Evolutionary conservation across 2,797 vertebrate species (phyloP).

Genomic region (Manis pentadactyla): DNA sequence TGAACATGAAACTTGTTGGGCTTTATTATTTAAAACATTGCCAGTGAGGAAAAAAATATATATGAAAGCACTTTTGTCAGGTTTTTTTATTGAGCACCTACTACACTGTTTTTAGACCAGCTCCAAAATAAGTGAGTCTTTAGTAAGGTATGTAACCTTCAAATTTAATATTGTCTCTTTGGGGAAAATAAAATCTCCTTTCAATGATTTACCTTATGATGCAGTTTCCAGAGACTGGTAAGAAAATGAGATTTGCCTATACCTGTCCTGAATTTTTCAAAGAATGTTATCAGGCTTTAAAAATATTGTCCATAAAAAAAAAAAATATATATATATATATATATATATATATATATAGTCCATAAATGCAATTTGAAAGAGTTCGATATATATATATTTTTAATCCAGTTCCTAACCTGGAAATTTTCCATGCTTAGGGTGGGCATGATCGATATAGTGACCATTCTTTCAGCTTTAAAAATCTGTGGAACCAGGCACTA

Average conservation of each 20-base stretch:
- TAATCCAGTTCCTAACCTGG: neutral
- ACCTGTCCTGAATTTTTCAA: neutral
- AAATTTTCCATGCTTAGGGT: neutral
- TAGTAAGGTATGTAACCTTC: neutral
- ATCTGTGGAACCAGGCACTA: neutral
- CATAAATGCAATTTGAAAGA: neutral
- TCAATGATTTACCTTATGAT: neutral
- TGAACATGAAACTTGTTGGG: neutral
- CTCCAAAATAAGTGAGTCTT: neutral
- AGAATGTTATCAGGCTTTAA: neutral
- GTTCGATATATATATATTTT: too few relatives aligned
- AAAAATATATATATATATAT: too few relatives aligned
- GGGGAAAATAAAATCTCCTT: neutral
- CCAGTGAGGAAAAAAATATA: neutral
- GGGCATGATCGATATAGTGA: neutral
- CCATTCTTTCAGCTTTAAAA: neutral
- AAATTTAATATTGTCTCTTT: neutral
- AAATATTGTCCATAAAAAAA: neutral
- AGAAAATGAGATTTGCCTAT: neutral
- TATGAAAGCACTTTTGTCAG: neutral
- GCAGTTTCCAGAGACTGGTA: constrained; percentile 19
- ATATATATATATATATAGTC: neutral
- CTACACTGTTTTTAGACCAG: neutral
- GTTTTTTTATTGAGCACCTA: neutral
- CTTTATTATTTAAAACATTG: neutral